Evolutionary conservation across 2,797 vertebrate species (phyloP), one percentile per base, ranked within the genome.

Genomic region (Ispidina picta): DNA sequence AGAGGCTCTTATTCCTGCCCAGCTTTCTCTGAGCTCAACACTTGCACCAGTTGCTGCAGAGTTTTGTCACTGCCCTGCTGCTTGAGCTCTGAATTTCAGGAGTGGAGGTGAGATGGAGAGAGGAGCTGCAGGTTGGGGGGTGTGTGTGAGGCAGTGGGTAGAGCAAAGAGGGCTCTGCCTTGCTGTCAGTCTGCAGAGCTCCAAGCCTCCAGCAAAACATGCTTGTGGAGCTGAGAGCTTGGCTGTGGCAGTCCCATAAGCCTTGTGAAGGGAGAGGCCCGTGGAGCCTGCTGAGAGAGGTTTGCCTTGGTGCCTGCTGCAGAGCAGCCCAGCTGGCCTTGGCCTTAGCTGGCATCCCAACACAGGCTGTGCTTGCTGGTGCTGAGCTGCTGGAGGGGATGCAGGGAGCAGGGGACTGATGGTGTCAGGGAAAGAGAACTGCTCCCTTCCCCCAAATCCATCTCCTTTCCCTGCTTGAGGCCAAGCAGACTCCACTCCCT

Each of bases 171-270:
- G 55, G 29, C 76, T 75, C 31, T 63, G 56, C 21, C 31, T 73
- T 49, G 52, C 82, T 84, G 49, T 48, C 41, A 7, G 76, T 56
- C 56, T 31, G 35, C 28, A 11, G 35, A 46, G 5, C 41, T 64
- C 1, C 0, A 59, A 58, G 59, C 35, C 29, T 0, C 26, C 55
- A 16, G 66, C 35, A 26, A 14, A 62, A 29, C 12, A 0, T 2
- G 19, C 31, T 37, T 10, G 2, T 81, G 83, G 70, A 86, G 80
- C 48, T 0, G 8, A 88, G 59, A 70, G 20, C 60, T 81, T 59
- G 37, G 58, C 19, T 35, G 15, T 22, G n/a, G 37, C 48, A 88
- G 73, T 72, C 69, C 58, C 0, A 0, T 68, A 9, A 87, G 39
- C 28, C 18, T 51, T 6, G 6, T 20, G 35, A 46, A 81, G 58